Base-by-base conservation (phyloP, 2,797 vertebrate genomes). In the Cichlasoma orientale region DNA sequence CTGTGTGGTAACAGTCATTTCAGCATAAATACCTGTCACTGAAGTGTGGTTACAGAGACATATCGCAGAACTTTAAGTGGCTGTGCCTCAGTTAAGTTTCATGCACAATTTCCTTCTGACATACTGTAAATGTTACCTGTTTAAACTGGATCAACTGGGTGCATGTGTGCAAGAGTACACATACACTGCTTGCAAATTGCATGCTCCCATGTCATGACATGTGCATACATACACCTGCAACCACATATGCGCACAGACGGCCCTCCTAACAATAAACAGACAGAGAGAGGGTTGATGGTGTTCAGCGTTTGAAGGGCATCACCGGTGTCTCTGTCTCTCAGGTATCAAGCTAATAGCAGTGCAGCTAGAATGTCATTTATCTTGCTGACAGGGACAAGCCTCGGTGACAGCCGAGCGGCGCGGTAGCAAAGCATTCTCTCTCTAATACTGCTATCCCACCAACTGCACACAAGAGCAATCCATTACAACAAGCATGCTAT, bases 331-430 rank as follows among this genome's bases (percentile, higher is more conserved):
- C 86, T 78, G 89, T 90, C 92, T 92, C 88, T 84, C 82, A 92
- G 91, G 87, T 87, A 90, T 93, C 92, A 84, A 63, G 86, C 72
- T 91, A 92, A 92, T 88, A 84, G 86, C 86, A 31, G 86, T 85
- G 80, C 61, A 86, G 87, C 88, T 86, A 53, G 86, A 70, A 87
- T 87, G 85, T 90, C 79, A 94, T 94, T 91, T 89, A 84, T 94
- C 92, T 94, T 72, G 75, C 82, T 92, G 93, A 93, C 94, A 90
- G 92, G 79, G 91, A 94, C 90, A 90, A 92, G 91, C 86, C 86
- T 91, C 82, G n/a, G 85, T 88, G 88, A 92, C 91, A 90, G 87
- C 76, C 75, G 76, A 91, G 89, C 80, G 84, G 91, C 66, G 44
- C 84, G 31, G 85, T 56, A 36, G 69, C 80, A 59, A 85, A 74